These are phyloP conservation scores for Nomada fucata DNA, from an alignment of 2,888 invertebrate species.

Conservation along the genomic window DNA sequence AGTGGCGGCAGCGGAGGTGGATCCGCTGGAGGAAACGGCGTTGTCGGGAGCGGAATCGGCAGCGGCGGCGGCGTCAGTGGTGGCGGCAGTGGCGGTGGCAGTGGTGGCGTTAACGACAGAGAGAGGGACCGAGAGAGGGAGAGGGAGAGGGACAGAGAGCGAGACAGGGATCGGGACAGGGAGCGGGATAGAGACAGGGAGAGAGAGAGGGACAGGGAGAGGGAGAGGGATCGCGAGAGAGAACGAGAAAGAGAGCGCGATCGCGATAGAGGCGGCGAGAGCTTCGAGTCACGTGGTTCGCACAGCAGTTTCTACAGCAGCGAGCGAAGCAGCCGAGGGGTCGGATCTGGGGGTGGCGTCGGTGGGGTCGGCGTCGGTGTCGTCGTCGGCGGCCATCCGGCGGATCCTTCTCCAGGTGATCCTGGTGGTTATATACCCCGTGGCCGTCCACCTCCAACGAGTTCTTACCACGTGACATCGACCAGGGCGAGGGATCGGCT, in stretches of 20 bases:
- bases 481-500: constrained; percentile 83
- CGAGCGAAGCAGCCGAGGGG: constrained; percentile 78
- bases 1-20: constrained; percentile 21
- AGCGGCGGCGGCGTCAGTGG: constrained; percentile 16
- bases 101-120: constrained; percentile 33
- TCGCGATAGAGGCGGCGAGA: constrained; percentile 71
- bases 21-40: constrained; percentile 11
- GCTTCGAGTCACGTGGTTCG: constrained; percentile 83
- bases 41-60: constrained; percentile 6
- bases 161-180: constrained; percentile 52
- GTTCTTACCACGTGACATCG: constrained; percentile 82
- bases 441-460: constrained; percentile 79
- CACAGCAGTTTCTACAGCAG: constrained; percentile 83
- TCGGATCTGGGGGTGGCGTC: constrained; percentile 75
- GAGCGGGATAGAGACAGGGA: constrained; percentile 52
- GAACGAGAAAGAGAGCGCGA: constrained; percentile 55
- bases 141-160: constrained; percentile 48
- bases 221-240: constrained; percentile 72
- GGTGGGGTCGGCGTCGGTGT: constrained; percentile 72
- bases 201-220: constrained; percentile 49
- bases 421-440: constrained; percentile 81
- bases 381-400: constrained; percentile 78
- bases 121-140: constrained; percentile 42
- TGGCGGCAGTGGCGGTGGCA: constrained; percentile 24
- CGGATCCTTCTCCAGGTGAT: constrained; percentile 78